Evolutionary conservation across 2,797 vertebrate species (phyloP).

Genomic region (Alca torda): DNA sequence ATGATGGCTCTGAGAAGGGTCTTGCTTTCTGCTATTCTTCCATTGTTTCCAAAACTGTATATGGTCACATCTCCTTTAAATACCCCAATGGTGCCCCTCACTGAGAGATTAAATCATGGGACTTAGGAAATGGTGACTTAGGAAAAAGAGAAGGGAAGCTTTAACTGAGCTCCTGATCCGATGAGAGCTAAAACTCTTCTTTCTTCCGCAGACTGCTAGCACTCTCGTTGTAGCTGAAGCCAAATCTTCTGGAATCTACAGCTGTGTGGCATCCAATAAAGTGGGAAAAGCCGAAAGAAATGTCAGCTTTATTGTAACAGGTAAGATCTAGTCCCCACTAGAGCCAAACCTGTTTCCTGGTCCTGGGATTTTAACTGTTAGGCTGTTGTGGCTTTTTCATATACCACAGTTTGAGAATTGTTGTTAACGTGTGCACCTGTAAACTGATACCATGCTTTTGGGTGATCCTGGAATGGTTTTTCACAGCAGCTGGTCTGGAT

Average conservation of each 20-base stretch:
- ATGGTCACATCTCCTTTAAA: conserved; percentile 43
- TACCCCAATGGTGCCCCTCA: conserved; percentile 18
- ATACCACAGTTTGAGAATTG: neutral
- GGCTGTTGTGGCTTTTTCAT: neutral
- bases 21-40: conserved; percentile 71
- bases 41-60: conserved; percentile 6
- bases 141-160: neutral
- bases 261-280: conserved; percentile 89
- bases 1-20: conserved; percentile 33
- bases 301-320: conserved; percentile 90
- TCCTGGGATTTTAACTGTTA: neutral
- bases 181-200: conserved; percentile 43
- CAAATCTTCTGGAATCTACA: conserved; percentile 89
- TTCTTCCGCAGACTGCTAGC: conserved; percentile 85
- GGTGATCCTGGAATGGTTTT: neutral
- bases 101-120: conserved; percentile 38
- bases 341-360: neutral
- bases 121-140: neutral
- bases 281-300: conserved; percentile 85
- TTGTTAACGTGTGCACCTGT: neutral
- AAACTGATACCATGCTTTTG: neutral
- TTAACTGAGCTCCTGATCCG: neutral
- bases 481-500: neutral
- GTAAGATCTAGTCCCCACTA: conserved; percentile 73
- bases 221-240: conserved; percentile 88